These are phyloP conservation scores for Acomys russatus DNA, from an alignment of 2,797 vertebrate genomes.

Conservation along the genomic window DNA sequence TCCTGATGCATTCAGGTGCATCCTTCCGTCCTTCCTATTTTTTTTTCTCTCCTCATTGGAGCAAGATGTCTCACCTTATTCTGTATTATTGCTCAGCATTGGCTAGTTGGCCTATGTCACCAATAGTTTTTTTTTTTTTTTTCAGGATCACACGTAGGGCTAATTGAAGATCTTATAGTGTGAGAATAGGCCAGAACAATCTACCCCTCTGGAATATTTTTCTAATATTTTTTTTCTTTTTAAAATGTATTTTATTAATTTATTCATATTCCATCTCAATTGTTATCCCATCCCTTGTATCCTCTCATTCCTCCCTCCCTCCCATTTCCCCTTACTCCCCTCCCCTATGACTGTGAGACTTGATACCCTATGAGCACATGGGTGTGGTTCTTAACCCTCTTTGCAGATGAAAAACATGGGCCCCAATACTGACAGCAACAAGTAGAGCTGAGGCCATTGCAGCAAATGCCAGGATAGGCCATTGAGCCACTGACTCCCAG, in stretches of 20 bases:
- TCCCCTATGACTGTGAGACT: too few species aligned
- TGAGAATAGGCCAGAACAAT: not conserved
- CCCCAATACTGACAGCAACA: not conserved
- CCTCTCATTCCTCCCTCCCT: not conserved
- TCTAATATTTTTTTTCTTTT: not conserved
- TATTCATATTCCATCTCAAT: too few species aligned
- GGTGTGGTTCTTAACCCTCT: not conserved
- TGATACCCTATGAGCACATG: too few species aligned
- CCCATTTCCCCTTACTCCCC: too few species aligned
- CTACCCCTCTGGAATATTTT: not conserved
- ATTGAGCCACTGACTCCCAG: not conserved
- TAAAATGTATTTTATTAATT: too few species aligned
- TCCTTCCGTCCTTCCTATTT: too few species aligned
- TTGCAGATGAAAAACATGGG: constrained; percentile 9
- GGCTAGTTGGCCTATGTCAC: too few species aligned
- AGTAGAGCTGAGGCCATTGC: not conserved
- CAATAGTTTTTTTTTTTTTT: not conserved
- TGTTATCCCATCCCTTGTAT: too few species aligned
- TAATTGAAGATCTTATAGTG: not conserved
- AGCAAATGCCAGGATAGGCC: not conserved
- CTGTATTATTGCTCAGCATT: too few species aligned
- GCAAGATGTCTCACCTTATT: not conserved
- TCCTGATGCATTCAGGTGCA: too few species aligned
- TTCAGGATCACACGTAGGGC: not conserved
- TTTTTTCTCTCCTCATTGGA: too few species aligned